Conservation (phyloP, 2,888 invertebrate genomes). For the Mechanitis mazaeus region DNA sequence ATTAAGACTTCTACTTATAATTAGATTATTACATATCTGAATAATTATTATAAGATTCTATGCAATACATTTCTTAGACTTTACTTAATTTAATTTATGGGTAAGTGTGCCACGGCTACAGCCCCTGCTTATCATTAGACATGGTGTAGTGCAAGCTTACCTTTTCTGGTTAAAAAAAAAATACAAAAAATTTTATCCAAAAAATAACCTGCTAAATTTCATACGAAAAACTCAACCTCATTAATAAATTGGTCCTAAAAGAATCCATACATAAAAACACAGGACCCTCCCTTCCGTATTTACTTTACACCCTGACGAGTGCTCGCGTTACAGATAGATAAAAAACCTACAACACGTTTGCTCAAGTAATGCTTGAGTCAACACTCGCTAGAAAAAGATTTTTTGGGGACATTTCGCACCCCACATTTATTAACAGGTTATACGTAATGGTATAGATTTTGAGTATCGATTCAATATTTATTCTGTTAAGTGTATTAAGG, state of each 20-base stretch:
- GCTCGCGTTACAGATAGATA: constrained; percentile 20
- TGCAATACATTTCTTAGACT: too few species aligned
- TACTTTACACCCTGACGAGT: constrained; percentile 16
- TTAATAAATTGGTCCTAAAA: constrained; percentile 6
- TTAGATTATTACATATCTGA: too few species aligned
- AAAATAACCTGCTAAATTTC: background rate
- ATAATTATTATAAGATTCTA: too few species aligned
- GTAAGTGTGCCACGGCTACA: too few species aligned
- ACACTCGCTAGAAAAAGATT: constrained; percentile 38
- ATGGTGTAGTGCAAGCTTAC: too few species aligned
- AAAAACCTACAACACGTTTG: constrained; percentile 49
- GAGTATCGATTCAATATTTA: constrained; percentile 4
- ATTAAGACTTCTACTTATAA: too few species aligned
- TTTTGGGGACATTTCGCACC: constrained; percentile 6
- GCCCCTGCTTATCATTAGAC: too few species aligned
- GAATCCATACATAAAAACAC: constrained; percentile 1
- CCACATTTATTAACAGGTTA: background rate
- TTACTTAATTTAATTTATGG: too few species aligned
- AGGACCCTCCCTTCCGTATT: constrained; percentile 5
- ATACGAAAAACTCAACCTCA: background rate
- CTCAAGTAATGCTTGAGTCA: constrained; percentile 68
- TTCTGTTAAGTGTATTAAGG: background rate
- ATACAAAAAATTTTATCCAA: too few species aligned
- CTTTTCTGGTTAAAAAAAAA: too few species aligned
- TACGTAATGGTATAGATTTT: constrained; percentile 1